Conservation (phyloP, 1,140 invertebrate species). For the Heliconius melpomene region DNA sequence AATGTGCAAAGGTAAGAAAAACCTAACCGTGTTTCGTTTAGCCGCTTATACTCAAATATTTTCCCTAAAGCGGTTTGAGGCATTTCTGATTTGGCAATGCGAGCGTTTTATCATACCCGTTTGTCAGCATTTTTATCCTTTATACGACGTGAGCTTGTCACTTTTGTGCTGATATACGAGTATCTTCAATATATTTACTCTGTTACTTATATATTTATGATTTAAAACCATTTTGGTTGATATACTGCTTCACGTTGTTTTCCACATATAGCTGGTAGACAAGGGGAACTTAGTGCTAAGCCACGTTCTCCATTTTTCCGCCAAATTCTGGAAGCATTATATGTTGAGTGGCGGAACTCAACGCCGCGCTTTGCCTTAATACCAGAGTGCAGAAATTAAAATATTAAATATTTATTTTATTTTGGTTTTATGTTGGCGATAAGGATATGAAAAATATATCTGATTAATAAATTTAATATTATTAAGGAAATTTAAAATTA, state of each 20-base stretch:
- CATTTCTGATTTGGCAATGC: not conserved
- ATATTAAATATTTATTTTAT: too few relatives aligned
- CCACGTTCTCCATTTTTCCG: too few relatives aligned
- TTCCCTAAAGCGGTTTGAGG: not conserved
- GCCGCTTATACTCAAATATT: not conserved
- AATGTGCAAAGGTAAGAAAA: not conserved
- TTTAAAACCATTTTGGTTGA: not conserved
- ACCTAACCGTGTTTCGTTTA: not conserved
- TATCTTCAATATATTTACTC: not conserved
- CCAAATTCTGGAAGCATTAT: too few relatives aligned
- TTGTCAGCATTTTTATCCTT: constrained; percentile 15
- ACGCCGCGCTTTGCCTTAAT: too few relatives aligned
- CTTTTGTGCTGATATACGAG: not conserved
- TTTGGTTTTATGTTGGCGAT: not conserved
- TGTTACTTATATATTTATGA: not conserved
- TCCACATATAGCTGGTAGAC: too few relatives aligned
- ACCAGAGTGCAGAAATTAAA: too few relatives aligned
- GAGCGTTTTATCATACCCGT: constrained; percentile 5
- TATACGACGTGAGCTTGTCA: constrained; percentile 8
- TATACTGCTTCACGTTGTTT: too few relatives aligned
- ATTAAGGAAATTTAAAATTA: not conserved
- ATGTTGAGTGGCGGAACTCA: too few relatives aligned
- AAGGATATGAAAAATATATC: not conserved
- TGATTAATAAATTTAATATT: too few relatives aligned
- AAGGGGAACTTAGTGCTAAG: too few relatives aligned